Conservation (phyloP, 2,113 vertebrate genomes). For the Proterorhinus semilunaris region DNA sequence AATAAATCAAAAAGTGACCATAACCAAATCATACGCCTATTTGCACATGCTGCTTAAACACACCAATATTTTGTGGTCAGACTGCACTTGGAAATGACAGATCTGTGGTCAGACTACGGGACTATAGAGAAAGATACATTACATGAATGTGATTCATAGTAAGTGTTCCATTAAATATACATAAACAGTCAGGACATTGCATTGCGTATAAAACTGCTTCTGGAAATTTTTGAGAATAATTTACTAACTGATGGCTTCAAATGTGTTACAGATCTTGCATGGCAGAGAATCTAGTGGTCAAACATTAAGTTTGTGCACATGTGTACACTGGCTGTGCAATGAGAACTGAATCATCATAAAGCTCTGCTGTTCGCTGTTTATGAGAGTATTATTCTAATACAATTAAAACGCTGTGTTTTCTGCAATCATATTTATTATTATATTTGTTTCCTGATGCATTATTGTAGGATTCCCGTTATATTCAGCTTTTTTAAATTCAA, state of each 20-base stretch:
- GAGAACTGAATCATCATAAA: conserved; percentile 5
- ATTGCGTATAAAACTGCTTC: conserved; percentile 17
- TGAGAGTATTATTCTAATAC: too few relatives aligned
- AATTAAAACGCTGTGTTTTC: too few relatives aligned
- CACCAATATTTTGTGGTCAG: conserved; percentile 34
- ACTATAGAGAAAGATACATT: not conserved
- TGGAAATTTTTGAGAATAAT: conserved; percentile 32
- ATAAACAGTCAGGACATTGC: not conserved
- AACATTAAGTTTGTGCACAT: conserved; percentile 54
- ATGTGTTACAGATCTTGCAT: conserved; percentile 46
- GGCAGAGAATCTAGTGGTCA: conserved; percentile 26
- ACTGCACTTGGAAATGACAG: conserved; percentile 1
- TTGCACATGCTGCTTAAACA: conserved; percentile 38
- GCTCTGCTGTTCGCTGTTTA: not conserved
- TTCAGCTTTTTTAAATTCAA: too few relatives aligned
- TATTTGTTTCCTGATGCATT: too few relatives aligned
- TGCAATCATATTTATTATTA: too few relatives aligned
- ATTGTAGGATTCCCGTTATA: too few relatives aligned
- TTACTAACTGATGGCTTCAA: conserved; percentile 37
- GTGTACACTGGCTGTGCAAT: not conserved
- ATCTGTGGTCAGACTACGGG: not conserved
- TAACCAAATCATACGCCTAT: conserved; percentile 8
- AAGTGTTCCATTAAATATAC: not conserved
- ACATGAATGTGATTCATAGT: not conserved
- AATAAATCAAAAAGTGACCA: conserved; percentile 31